Conservation (phyloP, 1,140 invertebrate genomes). For the Monochamus saltuarius region DNA sequence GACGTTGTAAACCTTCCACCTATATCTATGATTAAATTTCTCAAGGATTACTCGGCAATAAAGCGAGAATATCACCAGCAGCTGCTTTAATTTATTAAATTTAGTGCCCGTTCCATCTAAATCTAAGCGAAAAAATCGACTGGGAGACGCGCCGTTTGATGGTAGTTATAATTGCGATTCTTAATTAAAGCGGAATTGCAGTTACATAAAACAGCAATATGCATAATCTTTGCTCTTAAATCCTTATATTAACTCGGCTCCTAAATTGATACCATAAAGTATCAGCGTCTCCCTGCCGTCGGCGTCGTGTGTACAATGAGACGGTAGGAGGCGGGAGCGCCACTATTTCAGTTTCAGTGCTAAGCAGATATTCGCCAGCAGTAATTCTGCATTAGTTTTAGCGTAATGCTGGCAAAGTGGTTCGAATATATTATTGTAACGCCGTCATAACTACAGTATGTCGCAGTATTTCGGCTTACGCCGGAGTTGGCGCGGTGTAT, state of each 20-base stretch:
- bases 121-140: background rate
- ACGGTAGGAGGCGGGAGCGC: background rate
- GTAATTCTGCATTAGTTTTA: slow-evolving; percentile 27
- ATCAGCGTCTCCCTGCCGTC: slow-evolving; percentile 4
- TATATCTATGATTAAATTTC: no score
- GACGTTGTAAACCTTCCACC: no score
- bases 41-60: no score
- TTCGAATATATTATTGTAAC: slow-evolving; percentile 22
- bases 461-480: slow-evolving; percentile 22
- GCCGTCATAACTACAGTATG: slow-evolving; percentile 26
- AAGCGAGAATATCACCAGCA: no score
- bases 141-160: slow-evolving; percentile 18
- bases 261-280: background rate
- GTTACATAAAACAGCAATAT: slow-evolving; percentile 15
- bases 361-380: slow-evolving; percentile 18
- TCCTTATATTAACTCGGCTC: slow-evolving; percentile 7
- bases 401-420: slow-evolving; percentile 20
- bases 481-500: slow-evolving; percentile 2
- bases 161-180: slow-evolving; percentile 27
- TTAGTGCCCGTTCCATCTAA: no score
- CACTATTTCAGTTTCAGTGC: background rate
- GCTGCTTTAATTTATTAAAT: no score
- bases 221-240: slow-evolving; percentile 21
- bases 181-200: slow-evolving; percentile 30
- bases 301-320: background rate